phyloP scores from a whole-genome alignment of 2,888 invertebrate species.

The Plagodis pulveraria region DNA sequence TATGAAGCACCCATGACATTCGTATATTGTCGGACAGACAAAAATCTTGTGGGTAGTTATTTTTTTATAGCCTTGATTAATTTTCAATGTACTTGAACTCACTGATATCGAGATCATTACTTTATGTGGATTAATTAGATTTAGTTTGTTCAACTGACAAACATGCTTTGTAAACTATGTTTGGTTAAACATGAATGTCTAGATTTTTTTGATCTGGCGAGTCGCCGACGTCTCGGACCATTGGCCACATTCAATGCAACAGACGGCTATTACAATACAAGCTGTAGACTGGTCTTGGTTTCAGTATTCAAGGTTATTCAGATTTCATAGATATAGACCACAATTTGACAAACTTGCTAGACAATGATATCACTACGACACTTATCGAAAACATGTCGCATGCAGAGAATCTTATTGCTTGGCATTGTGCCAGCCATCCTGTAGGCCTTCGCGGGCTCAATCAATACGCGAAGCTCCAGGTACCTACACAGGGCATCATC shows the following conservation, averaged over 20 bases:
- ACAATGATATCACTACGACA: constrained; percentile 11
- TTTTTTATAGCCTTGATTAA: no score
- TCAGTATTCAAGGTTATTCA: constrained; percentile 10
- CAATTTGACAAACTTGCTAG: constrained; percentile 4
- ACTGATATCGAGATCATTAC: constrained; percentile 11
- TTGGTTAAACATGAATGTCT: constrained; percentile 22
- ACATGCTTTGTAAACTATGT: constrained; percentile 15
- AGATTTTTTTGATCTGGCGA: constrained; percentile 33
- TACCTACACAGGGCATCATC: constrained; percentile 18
- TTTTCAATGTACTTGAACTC: no score
- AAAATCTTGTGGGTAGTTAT: no score
- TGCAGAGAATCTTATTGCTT: constrained; percentile 25
- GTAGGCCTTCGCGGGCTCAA: constrained; percentile 28
- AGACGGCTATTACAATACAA: constrained; percentile 24
- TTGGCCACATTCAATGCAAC: constrained; percentile 65
- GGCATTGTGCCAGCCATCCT: constrained; percentile 32
- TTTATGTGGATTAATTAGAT: constrained; percentile 13
- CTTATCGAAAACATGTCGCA: constrained; percentile 31
- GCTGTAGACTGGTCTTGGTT: constrained; percentile 7
- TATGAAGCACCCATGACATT: no score
- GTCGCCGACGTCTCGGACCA: constrained; percentile 58
- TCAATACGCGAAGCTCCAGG: constrained; percentile 34
- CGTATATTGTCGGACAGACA: no score
- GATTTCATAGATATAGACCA: constrained; percentile 4
- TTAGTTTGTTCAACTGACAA: constrained; percentile 8